Conservation (phyloP, 2,113 vertebrate species). For the Columba livia region DNA sequence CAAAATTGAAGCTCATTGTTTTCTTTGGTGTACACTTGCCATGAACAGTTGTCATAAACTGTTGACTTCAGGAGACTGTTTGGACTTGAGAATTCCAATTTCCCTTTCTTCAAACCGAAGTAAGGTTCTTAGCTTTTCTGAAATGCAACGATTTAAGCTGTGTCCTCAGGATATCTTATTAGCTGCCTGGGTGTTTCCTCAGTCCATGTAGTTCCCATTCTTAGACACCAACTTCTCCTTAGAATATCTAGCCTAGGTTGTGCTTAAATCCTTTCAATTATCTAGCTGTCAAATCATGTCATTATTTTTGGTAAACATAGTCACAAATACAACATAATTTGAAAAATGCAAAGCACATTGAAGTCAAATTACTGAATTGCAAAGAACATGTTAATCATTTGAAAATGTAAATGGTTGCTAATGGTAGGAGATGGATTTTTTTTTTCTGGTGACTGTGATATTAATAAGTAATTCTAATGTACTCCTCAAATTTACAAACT, state of each 20-base stretch:
- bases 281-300: not conserved
- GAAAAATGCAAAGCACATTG: not conserved
- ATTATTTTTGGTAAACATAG: not conserved
- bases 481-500: not conserved
- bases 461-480: not conserved
- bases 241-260: not conserved
- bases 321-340: not conserved
- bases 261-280: not conserved
- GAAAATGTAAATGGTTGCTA: not conserved
- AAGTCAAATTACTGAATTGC: not conserved
- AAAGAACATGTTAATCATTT: not conserved
- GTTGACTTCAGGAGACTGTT: not conserved
- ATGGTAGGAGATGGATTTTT: not conserved
- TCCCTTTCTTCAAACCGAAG: not conserved
- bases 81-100: not conserved
- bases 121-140: not conserved
- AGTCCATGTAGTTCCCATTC: not conserved
- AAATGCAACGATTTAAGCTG: not conserved
- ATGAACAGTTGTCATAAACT: not conserved
- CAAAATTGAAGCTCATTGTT: not conserved
- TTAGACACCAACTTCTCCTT: not conserved
- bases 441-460: not conserved
- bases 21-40: not conserved
- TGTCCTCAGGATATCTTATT: not conserved
- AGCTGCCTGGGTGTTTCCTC: not conserved